These are phyloP conservation scores for Octopus sinensis DNA, from an alignment of 1,140 invertebrate species.

Conservation along the genomic window DNA sequence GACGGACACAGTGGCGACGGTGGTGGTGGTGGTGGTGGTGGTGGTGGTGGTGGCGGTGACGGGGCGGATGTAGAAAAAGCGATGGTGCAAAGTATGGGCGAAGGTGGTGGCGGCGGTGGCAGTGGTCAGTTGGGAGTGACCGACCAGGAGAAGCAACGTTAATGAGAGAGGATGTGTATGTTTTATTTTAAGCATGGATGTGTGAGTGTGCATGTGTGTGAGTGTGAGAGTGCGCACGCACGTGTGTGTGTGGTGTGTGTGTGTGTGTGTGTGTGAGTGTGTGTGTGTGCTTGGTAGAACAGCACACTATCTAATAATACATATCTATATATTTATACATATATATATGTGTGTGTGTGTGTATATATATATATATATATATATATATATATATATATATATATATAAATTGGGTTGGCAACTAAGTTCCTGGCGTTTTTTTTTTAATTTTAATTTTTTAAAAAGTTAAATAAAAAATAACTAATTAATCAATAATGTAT, in stretches of 20 bases:
- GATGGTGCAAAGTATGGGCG: too few species aligned
- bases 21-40: background rate
- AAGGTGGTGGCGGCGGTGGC: too few species aligned
- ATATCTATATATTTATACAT: background rate
- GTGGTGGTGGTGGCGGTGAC: background rate
- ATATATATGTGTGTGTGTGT: background rate
- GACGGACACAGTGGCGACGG: background rate
- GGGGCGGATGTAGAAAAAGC: background rate
- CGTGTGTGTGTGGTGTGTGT: background rate
- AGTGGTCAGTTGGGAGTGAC: too few species aligned
- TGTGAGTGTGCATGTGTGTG: background rate
- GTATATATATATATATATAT: slow-evolving; percentile 1
- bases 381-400: slow-evolving; percentile 8
- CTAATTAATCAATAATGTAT: too few species aligned
- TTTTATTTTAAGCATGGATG: too few species aligned
- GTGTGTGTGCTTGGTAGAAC: background rate
- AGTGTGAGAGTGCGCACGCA: background rate
- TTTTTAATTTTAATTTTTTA: too few species aligned
- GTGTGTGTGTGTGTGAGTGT: background rate
- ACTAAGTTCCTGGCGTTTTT: too few species aligned
- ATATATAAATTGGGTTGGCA: too few species aligned
- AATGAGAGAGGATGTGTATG: too few species aligned
- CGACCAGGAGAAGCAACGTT: too few species aligned
- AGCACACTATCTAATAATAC: background rate
- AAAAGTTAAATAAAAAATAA: too few species aligned